phyloP scores from a whole-genome alignment of 2,888 invertebrate genomes.

The Scaptodrosophila latifasciaeformis region DNA sequence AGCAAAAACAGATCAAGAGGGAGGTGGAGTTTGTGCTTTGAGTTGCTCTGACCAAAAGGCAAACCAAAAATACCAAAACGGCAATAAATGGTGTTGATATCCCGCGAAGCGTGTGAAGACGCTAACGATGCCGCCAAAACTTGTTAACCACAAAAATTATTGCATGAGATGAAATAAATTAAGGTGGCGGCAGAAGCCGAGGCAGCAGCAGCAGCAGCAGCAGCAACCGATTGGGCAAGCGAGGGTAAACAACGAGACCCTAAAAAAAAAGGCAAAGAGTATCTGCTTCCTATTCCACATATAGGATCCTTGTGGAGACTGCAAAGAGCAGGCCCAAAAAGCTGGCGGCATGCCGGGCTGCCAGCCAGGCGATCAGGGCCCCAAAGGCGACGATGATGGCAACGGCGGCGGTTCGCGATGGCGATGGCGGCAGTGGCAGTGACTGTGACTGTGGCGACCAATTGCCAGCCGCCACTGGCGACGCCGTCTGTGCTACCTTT shows the following conservation, averaged over 20 bases:
- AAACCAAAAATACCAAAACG: conserved; percentile 70
- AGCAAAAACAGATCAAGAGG: conserved; percentile 12
- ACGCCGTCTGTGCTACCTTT: conserved; percentile 21
- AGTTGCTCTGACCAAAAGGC: conserved; percentile 36
- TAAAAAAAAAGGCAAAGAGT: conserved; percentile 50
- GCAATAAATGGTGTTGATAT: conserved; percentile 72
- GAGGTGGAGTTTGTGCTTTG: conserved; percentile 24
- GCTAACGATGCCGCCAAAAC: conserved; percentile 73
- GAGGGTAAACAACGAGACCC: neutral
- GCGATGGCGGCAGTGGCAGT: conserved; percentile 29
- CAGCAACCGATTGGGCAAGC: conserved; percentile 12
- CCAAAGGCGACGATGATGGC: neutral
- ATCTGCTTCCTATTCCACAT: conserved; percentile 66
- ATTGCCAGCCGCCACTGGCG: conserved; percentile 59
- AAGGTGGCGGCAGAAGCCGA: conserved; percentile 70
- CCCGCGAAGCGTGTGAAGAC: conserved; percentile 73
- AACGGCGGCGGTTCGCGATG: conserved; percentile 20
- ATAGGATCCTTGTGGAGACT: conserved; percentile 60
- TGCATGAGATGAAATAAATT: conserved; percentile 71
- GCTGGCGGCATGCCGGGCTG: conserved; percentile 35
- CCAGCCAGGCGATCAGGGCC: conserved; percentile 69
- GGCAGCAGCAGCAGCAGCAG: conserved; percentile 35
- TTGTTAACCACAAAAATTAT: conserved; percentile 73
- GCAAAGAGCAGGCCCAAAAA: conserved; percentile 15
- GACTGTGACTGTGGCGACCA: conserved; percentile 21